Conservation (phyloP, 2,888 invertebrate species). For the Terebella lapidaria region DNA sequence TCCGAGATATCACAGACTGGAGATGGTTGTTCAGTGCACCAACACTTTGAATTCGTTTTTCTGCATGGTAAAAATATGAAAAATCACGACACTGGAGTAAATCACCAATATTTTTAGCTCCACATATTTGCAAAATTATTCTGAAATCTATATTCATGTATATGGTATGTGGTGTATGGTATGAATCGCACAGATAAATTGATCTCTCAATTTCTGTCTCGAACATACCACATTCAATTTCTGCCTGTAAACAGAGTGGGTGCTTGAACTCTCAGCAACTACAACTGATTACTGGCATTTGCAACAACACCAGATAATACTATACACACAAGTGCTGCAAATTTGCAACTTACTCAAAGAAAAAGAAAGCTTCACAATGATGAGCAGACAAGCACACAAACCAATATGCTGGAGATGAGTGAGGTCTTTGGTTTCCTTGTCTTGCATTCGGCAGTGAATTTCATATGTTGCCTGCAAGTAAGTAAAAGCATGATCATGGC, state of each 20-base stretch:
- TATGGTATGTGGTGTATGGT: neutral
- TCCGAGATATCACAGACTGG: constrained; percentile 34
- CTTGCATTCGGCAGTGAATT: constrained; percentile 35
- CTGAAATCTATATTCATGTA: too few species aligned
- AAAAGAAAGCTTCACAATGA: neutral
- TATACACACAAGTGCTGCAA: too few species aligned
- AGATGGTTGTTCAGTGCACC: constrained; percentile 35
- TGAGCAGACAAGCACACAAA: constrained; percentile 19
- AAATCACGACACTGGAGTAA: too few species aligned
- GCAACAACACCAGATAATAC: too few species aligned
- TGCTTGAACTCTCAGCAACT: too few species aligned
- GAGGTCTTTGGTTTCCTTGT: constrained; percentile 41
- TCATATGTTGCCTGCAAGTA: constrained; percentile 33
- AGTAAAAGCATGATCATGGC: neutral
- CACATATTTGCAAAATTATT: too few species aligned
- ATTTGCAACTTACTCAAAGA: neutral
- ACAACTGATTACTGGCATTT: too few species aligned
- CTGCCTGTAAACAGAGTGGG: too few species aligned
- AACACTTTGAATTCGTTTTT: constrained; percentile 29
- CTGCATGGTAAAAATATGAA: too few species aligned
- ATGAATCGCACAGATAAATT: neutral
- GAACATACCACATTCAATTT: neutral
- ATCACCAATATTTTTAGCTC: too few species aligned
- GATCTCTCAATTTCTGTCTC: neutral
- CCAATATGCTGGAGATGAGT: constrained; percentile 35